Evolutionary conservation across 2,797 vertebrate species (phyloP), one percentile per base, ranked within the genome.

Genomic region (Chrosomus eos): DNA sequence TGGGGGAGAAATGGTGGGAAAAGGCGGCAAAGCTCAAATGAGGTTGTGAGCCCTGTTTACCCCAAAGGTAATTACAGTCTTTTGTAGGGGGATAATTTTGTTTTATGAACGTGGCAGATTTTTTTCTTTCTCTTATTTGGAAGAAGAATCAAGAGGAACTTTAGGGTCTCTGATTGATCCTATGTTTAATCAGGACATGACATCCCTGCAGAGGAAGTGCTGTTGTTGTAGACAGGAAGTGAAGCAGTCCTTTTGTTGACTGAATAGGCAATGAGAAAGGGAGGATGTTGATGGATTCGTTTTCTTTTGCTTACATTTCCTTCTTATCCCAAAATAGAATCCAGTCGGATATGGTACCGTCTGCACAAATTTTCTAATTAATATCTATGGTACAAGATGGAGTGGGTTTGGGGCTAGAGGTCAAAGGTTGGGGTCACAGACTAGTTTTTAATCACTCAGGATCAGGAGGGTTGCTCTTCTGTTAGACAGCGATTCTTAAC

Each of bases 361-460:
- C 94, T 93, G 94, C 95, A 96, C 96, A 97, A 94, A 81, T 93
- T 93, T 95, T 97, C 95, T 97, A 98, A 99, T 99, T 97, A 98
- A 97, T 98, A 98, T 97, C 96, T 96, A 90, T 93, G 91, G 90
- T 91, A 92, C 88, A 95, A 98, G 97, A 99, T 97, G 95, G 97
- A 99, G 96, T 97, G 95, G 95, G 94, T 94, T 91, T 91, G 87
- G 94, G 97, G 95, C 94, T 93, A 97, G 93, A 95, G 98, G 97
- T 98, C 96, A 93, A 96, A 96, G 96, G 97, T 93, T 93, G 96
- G 96, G 97, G 97, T 97, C 93, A 93, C 95, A 96, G 96, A 96
- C 90, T 96, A 96, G 95, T 96, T 99, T 98, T 99, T 98, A 99
- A 99, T 99, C 97, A 97, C 95, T 93, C 95, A 94, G 94, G 94